Evolutionary conservation across 1,140 invertebrate genomes (phyloP), one percentile per base, ranked within the genome.

Genomic region (Acyrthosiphon pisum): DNA sequence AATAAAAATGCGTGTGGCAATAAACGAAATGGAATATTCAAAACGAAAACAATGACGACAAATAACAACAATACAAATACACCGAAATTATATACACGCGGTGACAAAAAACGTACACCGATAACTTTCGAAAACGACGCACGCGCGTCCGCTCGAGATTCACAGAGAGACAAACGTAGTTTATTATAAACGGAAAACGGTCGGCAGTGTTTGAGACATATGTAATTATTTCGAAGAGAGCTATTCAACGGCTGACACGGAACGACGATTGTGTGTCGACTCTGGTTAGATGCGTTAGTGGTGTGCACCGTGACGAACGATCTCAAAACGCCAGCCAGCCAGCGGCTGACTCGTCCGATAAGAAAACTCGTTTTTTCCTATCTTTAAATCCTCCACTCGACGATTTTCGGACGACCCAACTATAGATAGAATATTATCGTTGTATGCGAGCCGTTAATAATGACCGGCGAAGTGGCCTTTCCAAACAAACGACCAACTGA

Each of bases 321-420:
- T 76, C 3, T 18, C 2, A 35, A 68, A 76, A 84, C 37, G 37
- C 37, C 23, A 35, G 41, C n/a, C n/a, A 26, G 81, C 22, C 83
- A 41, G 23, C 23, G 3, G 83, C 23, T 26, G 83, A 30, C 9
- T 84, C 7, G 81, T 41, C 81, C 11, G 83, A 84, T 84, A 84
- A 84, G 83, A 44, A 84, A 84, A 84, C 83, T 37, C 23, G 83
- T 84, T 84, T 76, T 76, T 30, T 30, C 60, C 30, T 76, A 76
- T 76, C 60, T 76, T 2, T 6, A 20, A n/a, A 18, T 76, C 60
- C 60, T n/a, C 14, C 14, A 30, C 14, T 76, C 0, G 23, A 14
- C n/a, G 14, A 76, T 7, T 76, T 76, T 76, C 14, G 60, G 60
- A 76, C 60, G 60, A 68, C 60, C 30, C 60, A 30, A 68, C 60